Base-by-base conservation (phyloP, 2,113 vertebrate genomes). In the Mobula hypostoma region DNA sequence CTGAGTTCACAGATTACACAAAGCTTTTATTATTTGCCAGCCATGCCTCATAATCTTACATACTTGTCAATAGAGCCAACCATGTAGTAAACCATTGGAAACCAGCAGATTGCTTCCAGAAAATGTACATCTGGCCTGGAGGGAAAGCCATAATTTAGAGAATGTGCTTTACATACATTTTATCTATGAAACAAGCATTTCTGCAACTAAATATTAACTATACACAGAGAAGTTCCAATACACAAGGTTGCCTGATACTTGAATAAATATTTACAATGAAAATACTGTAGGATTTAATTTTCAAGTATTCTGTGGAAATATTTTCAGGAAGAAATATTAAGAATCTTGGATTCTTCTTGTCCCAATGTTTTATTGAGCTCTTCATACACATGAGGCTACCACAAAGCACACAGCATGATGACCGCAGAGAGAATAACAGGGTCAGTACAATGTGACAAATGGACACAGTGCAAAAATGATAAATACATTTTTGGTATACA, bases 41-140 rank as follows among this genome's bases (percentile, higher is more conserved):
- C 83, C 94, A 94, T 66, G 36, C 94, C 63, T 76, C 58, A 14
- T 19, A 79, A 95, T 94, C 95, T 96, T 96, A 97, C 98, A 97
- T 98, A 99, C 99, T 99, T 99, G 98, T 99, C 99, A 95, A 99
- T 99, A 96, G 97, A 97, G 96, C 98, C 99, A 95, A 98, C 98
- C 98, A 99, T 99, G 97, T 99, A 99, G 97, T 99, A 99, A 96
- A 99, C 99, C 98, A 99, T 99, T 94, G 99, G 98, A 96, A 99
- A 99, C 97, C 98, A 99, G 97, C 98, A 99, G 96, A 99, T 99
- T 95, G 98, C 99, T 97, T 99, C 99, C 96, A 99, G 97, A 97
- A 99, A 99, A 97, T 99, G 98, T 96, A 98, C 98, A 97, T 99
- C 98, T 96, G 99, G 99, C 97, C 99, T 99, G 96, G 94, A 96